Base-by-base conservation (phyloP, 2,888 invertebrate genomes). In the Oxystoma pomonae region DNA sequence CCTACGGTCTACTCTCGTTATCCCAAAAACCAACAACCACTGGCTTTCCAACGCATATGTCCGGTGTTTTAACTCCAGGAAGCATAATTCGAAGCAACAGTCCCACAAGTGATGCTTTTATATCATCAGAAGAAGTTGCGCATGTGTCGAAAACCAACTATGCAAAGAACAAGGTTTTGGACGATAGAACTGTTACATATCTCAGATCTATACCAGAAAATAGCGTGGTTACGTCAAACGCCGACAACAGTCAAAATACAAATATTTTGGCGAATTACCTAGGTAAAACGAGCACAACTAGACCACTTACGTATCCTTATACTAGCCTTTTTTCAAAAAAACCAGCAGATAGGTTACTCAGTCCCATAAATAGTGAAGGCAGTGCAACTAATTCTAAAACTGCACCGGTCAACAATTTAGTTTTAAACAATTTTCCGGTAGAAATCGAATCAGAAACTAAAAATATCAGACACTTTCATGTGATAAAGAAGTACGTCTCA, bases 1-100 rank as follows among this genome's bases (percentile, higher is more conserved):
- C 93, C 0, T 89, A 90, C 71, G 90, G 93, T 74, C 81, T 94
- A 63, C 79, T 94, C 52, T 91, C 92, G 49, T 81, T 94, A 55
- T 88, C 90, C 2, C 89, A 84, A 70, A 82, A 82, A 64, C 81
- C 80, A 17, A 73, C 35, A 3, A 35, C 35, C 12, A 35, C 35
- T 35, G 12, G 5, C 3, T 35, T 35, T 35, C 35, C 35, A 35
- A 35, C 35, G 12, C 35, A 3, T 3, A 35, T 35, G 35, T 53
- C 53, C 17, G 16, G 7, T 5, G 53, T 16, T 17, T n/a, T 19
- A 19, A 16, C 53, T 7, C 53, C 53, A 16, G 17, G 53, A 3
- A 17, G 16, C 53, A 19, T 19, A 16, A 19, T 17, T 5, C 16
- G 17, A 16, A 16, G 53, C 53, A 19, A 17, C 35, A 55, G 55